Percentiles rank a stretch among this genome's conserved stretches.
Conservation (phyloP, 2,888 invertebrate species). For the Heliothis peltigera region DNA sequence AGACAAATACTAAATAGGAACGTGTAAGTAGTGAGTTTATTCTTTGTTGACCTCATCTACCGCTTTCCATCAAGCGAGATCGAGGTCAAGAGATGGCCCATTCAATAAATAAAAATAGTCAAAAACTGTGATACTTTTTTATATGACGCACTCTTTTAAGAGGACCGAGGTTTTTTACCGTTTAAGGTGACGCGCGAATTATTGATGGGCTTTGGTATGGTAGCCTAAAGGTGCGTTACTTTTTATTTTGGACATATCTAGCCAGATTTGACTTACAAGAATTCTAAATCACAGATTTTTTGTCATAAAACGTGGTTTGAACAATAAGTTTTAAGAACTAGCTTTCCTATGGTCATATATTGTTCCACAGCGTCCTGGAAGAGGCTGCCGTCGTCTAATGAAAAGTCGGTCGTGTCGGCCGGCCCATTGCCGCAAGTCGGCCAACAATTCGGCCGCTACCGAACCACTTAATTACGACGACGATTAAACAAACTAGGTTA, state of each 20-base stretch:
- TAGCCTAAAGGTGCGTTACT: too few relatives aligned
- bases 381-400: conserved; percentile 75
- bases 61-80: conserved; percentile 1
- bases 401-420: conserved; percentile 80
- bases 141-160: not conserved
- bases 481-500: conserved; percentile 36
- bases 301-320: not conserved
- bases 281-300: too few relatives aligned
- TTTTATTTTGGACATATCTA: too few relatives aligned
- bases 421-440: conserved; percentile 69
- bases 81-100: conserved; percentile 1
- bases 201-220: too few relatives aligned
- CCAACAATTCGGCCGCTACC: conserved; percentile 47
- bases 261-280: too few relatives aligned
- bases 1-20: not conserved
- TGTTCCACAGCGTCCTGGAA: conserved; percentile 61
- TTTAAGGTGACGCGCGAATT: too few relatives aligned
- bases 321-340: not conserved
- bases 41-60: not conserved
- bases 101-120: not conserved
- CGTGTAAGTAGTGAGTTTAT: not conserved
- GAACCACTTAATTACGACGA: conserved; percentile 48
- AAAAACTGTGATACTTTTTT: conserved; percentile 1
- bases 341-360: conserved; percentile 1
- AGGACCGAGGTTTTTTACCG: too few relatives aligned